phyloP scores from a whole-genome alignment of 2,888 invertebrate species.

The Eristalis intricaria region DNA sequence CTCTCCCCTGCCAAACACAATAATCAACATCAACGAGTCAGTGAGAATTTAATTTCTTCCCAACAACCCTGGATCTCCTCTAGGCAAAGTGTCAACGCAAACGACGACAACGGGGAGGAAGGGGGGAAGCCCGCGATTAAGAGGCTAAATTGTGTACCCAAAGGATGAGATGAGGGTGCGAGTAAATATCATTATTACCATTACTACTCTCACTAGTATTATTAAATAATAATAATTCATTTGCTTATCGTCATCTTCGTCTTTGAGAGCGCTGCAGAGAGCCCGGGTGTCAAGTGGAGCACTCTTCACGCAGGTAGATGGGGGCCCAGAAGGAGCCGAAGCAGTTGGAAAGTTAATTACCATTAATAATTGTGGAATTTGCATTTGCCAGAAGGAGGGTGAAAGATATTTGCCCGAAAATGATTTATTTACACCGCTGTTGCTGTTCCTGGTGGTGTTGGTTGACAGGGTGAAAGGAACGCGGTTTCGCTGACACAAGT shows the following conservation, averaged over 20 bases:
- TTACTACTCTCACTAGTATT: constrained; percentile 56
- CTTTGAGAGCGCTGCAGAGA: not conserved
- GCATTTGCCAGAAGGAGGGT: constrained; percentile 47
- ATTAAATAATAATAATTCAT: constrained; percentile 67
- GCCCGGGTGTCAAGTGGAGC: constrained; percentile 28
- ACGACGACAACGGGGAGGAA: not conserved
- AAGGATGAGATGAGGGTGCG: not conserved
- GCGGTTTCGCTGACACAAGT: constrained; percentile 48
- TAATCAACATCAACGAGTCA: too few species aligned
- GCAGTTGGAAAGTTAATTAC: constrained; percentile 66
- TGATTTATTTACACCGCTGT: constrained; percentile 64
- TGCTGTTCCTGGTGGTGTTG: not conserved
- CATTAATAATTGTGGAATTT: constrained; percentile 64
- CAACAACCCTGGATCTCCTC: too few species aligned
- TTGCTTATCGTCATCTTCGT: constrained; percentile 47
- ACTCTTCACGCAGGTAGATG: constrained; percentile 1
- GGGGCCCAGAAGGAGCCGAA: not conserved
- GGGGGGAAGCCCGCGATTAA: not conserved
- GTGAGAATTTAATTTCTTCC: too few species aligned
- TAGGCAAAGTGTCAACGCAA: not conserved
- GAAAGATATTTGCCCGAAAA: constrained; percentile 45
- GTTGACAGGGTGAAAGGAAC: constrained; percentile 5
- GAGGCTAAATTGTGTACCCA: not conserved
- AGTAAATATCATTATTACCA: constrained; percentile 43
- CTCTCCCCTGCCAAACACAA: too few species aligned